A percentile compares a stretch with the other conserved stretches of the same genome.
These are phyloP conservation scores for Zapus hudsonius DNA, from an alignment of 2,113 vertebrate genomes.

Conservation along the genomic window DNA sequence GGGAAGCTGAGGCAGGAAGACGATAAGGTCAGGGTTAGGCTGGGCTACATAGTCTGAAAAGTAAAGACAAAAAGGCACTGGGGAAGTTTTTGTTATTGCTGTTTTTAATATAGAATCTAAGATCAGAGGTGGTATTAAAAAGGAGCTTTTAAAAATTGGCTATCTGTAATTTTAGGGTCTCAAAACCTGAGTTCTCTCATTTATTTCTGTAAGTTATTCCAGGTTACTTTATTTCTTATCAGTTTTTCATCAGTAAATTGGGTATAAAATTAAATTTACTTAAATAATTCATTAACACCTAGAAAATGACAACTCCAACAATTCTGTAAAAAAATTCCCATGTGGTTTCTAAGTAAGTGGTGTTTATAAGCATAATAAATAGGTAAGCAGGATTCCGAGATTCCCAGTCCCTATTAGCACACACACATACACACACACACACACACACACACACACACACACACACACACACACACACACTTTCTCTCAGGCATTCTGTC, in stretches of 20 bases:
- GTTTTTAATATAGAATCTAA: background rate
- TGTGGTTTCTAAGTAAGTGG: background rate
- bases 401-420: background rate
- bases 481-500: background rate
- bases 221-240: background rate
- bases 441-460: too few relatives aligned
- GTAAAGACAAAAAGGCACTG: background rate
- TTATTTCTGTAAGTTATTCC: background rate
- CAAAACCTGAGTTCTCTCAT: background rate
- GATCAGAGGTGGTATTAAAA: background rate
- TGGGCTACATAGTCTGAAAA: background rate
- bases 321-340: background rate
- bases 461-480: too few relatives aligned
- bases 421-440: too few relatives aligned
- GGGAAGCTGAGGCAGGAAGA: background rate
- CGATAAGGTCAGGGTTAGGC: too few relatives aligned
- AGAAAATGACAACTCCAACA: background rate
- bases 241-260: slow-evolving; percentile 10
- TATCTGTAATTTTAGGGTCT: background rate
- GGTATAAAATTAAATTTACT: background rate
- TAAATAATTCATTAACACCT: background rate
- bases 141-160: background rate
- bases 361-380: background rate
- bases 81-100: background rate
- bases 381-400: background rate